A percentile compares a stretch with the other conserved stretches of the same genome.
phyloP scores from a whole-genome alignment of 2,888 invertebrate genomes.

The Spialia ferax region DNA sequence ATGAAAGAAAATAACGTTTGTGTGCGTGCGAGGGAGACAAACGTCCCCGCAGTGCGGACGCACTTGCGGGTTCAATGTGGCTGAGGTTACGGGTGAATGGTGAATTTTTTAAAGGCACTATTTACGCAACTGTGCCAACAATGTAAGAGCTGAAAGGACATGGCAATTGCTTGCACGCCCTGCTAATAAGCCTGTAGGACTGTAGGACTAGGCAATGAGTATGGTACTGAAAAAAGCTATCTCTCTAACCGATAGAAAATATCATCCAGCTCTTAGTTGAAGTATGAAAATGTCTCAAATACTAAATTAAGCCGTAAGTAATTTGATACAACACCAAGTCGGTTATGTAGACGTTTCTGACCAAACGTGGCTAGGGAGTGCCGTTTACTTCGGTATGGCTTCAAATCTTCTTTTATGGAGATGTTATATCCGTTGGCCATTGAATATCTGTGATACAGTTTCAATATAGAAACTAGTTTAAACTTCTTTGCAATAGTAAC shows the following conservation, averaged over 20 bases:
- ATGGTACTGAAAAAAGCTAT: no score
- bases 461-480: neutral
- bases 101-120: constrained; percentile 24
- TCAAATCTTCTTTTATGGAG: constrained; percentile 18
- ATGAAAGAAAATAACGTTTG: constrained; percentile 33
- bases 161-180: neutral
- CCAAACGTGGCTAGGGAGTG: constrained; percentile 25
- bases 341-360: constrained; percentile 7
- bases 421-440: constrained; percentile 8
- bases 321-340: constrained; percentile 10
- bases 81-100: constrained; percentile 22
- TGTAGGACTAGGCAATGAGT: neutral
- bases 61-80: constrained; percentile 21
- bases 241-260: neutral
- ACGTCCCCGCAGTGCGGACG: constrained; percentile 34
- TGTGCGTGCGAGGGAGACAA: constrained; percentile 24
- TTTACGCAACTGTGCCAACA: neutral
- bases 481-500: neutral
- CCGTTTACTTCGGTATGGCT: constrained; percentile 5
- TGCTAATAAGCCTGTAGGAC: neutral
- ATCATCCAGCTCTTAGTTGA: constrained; percentile 1
- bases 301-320: neutral
- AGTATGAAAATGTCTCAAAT: neutral
- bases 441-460: neutral
- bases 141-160: constrained; percentile 3